Percentiles rank a stretch among this genome's conserved stretches.
These are phyloP conservation scores for Dascyllus trimaculatus DNA, from an alignment of 2,113 vertebrate genomes.

Conservation along the genomic window DNA sequence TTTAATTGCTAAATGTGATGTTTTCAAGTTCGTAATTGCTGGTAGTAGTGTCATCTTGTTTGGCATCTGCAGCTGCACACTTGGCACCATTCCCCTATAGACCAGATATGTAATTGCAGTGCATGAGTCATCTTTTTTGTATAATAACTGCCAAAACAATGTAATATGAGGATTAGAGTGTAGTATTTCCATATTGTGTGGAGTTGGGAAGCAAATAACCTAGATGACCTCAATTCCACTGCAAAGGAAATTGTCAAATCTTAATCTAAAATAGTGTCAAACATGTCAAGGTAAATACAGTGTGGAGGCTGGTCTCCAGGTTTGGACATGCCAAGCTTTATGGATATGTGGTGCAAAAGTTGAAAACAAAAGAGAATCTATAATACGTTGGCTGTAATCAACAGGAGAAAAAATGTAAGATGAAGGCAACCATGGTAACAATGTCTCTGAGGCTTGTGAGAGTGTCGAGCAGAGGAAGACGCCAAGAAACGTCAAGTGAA, in stretches of 20 bases:
- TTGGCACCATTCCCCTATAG: neutral
- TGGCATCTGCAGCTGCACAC: constrained; percentile 11
- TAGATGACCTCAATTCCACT: neutral
- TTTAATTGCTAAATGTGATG: neutral
- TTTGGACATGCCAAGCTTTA: neutral
- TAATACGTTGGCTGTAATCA: constrained; percentile 24
- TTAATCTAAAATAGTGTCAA: neutral
- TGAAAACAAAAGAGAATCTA: neutral
- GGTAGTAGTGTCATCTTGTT: constrained; percentile 2
- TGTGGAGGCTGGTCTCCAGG: neutral
- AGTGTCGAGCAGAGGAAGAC: constrained; percentile 14
- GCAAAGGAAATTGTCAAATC: neutral
- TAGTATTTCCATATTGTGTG: constrained; percentile 10
- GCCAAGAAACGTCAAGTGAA: neutral
- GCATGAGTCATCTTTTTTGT: neutral
- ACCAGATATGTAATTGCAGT: neutral
- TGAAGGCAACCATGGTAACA: constrained; percentile 46
- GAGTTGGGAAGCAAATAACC: neutral
- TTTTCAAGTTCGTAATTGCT: neutral
- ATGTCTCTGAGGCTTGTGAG: constrained; percentile 25
- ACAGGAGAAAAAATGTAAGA: constrained; percentile 8
- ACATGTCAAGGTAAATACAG: neutral
- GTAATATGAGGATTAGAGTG: neutral
- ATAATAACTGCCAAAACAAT: constrained; percentile 1
- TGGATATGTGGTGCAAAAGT: neutral